These are phyloP conservation scores for Rostratula benghalensis DNA, from an alignment of 2,113 vertebrate species.

Conservation along the genomic window DNA sequence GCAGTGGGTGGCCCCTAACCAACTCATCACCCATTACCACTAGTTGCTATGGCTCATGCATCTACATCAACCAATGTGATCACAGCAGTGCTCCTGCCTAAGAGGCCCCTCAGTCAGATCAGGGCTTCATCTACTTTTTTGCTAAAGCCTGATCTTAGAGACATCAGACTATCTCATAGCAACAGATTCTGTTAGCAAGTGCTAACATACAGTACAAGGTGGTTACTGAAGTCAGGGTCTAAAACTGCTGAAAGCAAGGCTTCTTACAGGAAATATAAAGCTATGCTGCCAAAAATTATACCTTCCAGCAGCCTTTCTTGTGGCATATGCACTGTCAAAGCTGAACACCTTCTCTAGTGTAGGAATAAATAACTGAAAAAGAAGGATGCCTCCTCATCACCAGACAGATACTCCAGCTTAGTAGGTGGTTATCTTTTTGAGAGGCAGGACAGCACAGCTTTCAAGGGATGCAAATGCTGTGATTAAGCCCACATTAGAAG, in stretches of 20 bases:
- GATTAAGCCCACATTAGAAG: neutral
- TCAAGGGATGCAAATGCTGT: neutral
- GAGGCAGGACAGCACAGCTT: neutral
- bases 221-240: neutral
- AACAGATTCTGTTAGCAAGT: neutral
- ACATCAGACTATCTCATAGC: neutral
- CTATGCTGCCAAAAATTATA: neutral
- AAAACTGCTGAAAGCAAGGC: neutral
- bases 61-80: neutral
- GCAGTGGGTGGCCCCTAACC: neutral
- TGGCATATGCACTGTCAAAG: neutral
- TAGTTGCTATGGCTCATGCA: neutral
- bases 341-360: neutral
- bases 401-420: neutral
- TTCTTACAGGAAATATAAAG: neutral
- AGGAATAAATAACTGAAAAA: neutral
- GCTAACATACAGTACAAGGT: neutral
- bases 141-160: neutral
- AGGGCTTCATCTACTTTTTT: neutral
- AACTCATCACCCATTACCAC: neutral
- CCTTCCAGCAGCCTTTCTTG: neutral
- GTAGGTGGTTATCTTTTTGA: neutral
- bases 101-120: fast-evolving
- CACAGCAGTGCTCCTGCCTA: neutral
- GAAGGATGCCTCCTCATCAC: neutral